phyloP scores from a whole-genome alignment of 1,140 invertebrate genomes.

The Philotrypesis tridentata region DNA sequence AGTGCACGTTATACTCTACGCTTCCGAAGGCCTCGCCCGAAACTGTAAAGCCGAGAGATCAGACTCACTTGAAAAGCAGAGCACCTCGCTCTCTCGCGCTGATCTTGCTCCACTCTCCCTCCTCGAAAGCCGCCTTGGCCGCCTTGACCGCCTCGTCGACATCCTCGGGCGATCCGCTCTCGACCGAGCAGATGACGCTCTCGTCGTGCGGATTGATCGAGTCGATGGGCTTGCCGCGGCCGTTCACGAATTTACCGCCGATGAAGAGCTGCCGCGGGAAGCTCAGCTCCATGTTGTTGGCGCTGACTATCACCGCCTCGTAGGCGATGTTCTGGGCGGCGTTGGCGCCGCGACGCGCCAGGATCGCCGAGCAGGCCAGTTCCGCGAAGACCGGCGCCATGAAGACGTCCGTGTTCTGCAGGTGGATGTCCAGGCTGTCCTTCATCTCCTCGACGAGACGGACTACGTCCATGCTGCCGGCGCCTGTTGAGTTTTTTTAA shows the following conservation, averaged over 20 bases:
- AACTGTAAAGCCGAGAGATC: not conserved
- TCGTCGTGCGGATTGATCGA: slow-evolving; percentile 92
- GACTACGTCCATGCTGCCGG: slow-evolving; percentile 97
- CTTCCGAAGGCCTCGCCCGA: not conserved
- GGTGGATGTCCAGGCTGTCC: slow-evolving; percentile 82
- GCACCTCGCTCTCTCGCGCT: slow-evolving; percentile 87
- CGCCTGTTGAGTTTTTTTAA: slow-evolving; percentile 75
- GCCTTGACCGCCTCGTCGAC: slow-evolving; percentile 91
- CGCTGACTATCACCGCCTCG: slow-evolving; percentile 83
- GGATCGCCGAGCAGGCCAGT: slow-evolving; percentile 81
- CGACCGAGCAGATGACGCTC: slow-evolving; percentile 82
- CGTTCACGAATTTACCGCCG: slow-evolving; percentile 91
- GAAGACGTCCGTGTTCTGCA: slow-evolving; percentile 94
- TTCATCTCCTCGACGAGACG: slow-evolving; percentile 94
- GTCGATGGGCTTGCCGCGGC: slow-evolving; percentile 79
- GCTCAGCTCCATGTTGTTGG: slow-evolving; percentile 88
- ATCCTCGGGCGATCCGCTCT: slow-evolving; percentile 85
- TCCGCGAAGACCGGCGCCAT: slow-evolving; percentile 93
- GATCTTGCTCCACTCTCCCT: slow-evolving; percentile 92
- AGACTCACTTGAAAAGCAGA: slow-evolving; percentile 80
- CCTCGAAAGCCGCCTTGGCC: slow-evolving; percentile 89
- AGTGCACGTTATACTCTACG: too few species aligned
- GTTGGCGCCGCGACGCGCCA: slow-evolving; percentile 78
- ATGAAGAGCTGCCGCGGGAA: slow-evolving; percentile 94
- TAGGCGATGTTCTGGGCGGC: slow-evolving; percentile 76